Percentiles rank a stretch among this genome's conserved stretches.
phyloP scores from a whole-genome alignment of 2,888 invertebrate genomes.

The Catocala nupta region DNA sequence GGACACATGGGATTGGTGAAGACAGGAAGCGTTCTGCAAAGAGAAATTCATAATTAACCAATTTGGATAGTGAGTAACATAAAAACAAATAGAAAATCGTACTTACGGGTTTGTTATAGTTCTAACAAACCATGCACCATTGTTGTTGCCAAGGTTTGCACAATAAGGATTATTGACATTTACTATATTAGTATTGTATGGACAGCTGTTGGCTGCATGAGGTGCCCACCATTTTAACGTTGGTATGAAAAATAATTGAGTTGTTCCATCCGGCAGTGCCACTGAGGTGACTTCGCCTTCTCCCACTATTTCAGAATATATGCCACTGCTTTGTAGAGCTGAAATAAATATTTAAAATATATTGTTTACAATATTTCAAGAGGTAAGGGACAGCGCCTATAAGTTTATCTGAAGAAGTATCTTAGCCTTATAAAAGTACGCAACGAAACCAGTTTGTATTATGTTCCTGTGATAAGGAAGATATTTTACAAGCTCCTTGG shows the following conservation, averaged over 20 bases:
- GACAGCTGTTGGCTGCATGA: constrained; percentile 17
- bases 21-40: constrained; percentile 18
- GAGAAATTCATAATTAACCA: neutral
- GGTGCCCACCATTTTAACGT: constrained; percentile 52
- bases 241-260: constrained; percentile 74
- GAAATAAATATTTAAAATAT: constrained; percentile 18
- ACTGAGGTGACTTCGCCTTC: constrained; percentile 76
- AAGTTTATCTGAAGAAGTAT: no score
- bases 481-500: no score
- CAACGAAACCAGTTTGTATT: no score
- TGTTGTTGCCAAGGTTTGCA: constrained; percentile 28
- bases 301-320: constrained; percentile 66
- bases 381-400: no score
- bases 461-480: no score
- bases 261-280: constrained; percentile 70
- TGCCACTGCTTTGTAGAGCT: constrained; percentile 27
- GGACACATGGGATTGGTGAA: constrained; percentile 8
- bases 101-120: constrained; percentile 72
- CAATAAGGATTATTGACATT: constrained; percentile 41
- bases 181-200: constrained; percentile 31
- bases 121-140: constrained; percentile 70
- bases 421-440: no score
- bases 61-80: neutral
- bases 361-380: no score
- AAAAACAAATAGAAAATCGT: neutral